Conservation (phyloP, 2,797 vertebrate genomes). For the Emys orbicularis region DNA sequence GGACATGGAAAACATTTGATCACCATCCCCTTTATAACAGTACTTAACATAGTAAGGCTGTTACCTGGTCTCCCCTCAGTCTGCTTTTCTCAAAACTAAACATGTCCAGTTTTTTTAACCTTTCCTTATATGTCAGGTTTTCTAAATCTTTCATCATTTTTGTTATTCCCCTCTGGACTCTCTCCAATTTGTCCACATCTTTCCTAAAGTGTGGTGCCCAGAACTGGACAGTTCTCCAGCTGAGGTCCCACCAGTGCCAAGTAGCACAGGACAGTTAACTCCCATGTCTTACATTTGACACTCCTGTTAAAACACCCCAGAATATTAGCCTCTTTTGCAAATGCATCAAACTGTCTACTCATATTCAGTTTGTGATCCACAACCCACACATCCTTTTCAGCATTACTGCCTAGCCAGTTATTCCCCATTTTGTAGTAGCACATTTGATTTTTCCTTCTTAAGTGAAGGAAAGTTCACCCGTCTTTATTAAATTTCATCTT, state of each 20-base stretch:
- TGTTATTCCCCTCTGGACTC: background rate
- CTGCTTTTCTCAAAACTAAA: background rate
- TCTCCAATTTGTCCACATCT: background rate
- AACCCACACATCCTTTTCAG: background rate
- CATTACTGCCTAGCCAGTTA: background rate
- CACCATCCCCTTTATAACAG: background rate
- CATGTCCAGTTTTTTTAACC: background rate
- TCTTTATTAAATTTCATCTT: background rate
- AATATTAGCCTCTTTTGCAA: background rate
- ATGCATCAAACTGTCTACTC: background rate
- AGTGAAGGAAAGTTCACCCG: background rate
- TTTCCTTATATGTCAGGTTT: background rate
- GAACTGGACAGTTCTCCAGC: background rate
- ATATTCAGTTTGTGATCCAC: background rate
- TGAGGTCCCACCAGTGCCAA: background rate
- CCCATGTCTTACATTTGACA: no score
- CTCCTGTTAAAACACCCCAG: background rate
- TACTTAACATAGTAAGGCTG: background rate
- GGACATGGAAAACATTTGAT: background rate
- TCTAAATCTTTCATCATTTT: background rate
- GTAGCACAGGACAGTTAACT: background rate
- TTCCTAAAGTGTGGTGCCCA: background rate
- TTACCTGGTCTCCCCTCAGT: background rate
- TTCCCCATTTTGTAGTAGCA: background rate
- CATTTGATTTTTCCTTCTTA: background rate